Evolutionary conservation across 2,888 invertebrate genomes (phyloP).

Genomic region (Strigamia maritima): DNA sequence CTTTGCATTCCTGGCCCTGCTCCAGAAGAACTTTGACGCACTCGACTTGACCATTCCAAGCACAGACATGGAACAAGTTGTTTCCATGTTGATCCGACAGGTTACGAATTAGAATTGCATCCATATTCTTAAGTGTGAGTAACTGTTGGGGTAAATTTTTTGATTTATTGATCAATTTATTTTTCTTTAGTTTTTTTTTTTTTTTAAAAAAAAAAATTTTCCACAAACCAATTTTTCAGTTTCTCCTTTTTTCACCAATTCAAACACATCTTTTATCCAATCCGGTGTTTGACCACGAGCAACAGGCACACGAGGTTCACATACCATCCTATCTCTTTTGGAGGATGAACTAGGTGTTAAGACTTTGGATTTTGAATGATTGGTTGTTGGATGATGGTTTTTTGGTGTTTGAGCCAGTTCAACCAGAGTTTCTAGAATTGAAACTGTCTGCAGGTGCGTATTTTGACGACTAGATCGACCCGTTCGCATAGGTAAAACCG

Average conservation of each 20-base stretch:
- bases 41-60: slow-evolving; percentile 49
- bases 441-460: slow-evolving; percentile 45
- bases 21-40: slow-evolving; percentile 50
- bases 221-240: slow-evolving; percentile 50
- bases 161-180: too few species aligned
- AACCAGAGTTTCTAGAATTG: slow-evolving; percentile 50
- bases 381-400: slow-evolving; percentile 42
- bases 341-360: slow-evolving; percentile 39
- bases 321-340: not conserved
- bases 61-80: slow-evolving; percentile 51
- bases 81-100: slow-evolving; percentile 52
- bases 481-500: not conserved
- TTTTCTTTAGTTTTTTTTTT: too few species aligned
- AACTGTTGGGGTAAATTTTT: not conserved
- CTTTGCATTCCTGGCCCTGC: slow-evolving; percentile 47
- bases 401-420: slow-evolving; percentile 45
- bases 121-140: slow-evolving; percentile 48
- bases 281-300: slow-evolving; percentile 49
- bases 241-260: slow-evolving; percentile 50
- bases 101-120: slow-evolving; percentile 51
- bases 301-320: not conserved
- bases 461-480: slow-evolving; percentile 8
- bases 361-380: slow-evolving; percentile 38
- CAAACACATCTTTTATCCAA: slow-evolving; percentile 52
- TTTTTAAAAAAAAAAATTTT: not conserved